phyloP scores from a whole-genome alignment of 2,888 invertebrate species.

The Microdon myrmicae region DNA sequence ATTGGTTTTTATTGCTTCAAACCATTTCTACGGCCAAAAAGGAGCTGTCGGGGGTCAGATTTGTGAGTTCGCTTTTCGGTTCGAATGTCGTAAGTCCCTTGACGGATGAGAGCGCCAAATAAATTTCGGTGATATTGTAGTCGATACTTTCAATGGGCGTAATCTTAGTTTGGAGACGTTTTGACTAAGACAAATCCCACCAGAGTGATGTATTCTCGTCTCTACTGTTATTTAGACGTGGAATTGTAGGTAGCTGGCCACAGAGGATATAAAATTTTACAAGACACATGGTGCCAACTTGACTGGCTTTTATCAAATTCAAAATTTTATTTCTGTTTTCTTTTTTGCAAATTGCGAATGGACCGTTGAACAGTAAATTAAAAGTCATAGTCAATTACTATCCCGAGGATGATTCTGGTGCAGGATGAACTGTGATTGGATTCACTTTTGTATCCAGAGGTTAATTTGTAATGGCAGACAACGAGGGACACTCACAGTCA shows the following conservation, averaged over 20 bases:
- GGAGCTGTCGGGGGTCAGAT: conserved; percentile 7
- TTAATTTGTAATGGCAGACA: conserved; percentile 29
- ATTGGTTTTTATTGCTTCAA: conserved; percentile 25
- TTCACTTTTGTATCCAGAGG: conserved; percentile 32
- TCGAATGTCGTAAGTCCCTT: conserved; percentile 1
- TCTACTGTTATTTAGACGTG: background rate
- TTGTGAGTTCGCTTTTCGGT: background rate
- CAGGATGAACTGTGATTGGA: conserved; percentile 20
- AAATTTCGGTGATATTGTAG: conserved; percentile 21
- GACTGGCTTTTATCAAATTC: conserved; percentile 3
- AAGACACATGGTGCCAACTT: conserved; percentile 6
- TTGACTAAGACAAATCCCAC: conserved; percentile 9
- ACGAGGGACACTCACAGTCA: background rate
- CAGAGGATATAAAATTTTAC: no score
- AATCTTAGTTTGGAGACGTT: conserved; percentile 24
- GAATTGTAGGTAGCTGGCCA: no score
- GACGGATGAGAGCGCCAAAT: conserved; percentile 6
- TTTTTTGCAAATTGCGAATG: background rate
- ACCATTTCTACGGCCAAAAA: conserved; percentile 16
- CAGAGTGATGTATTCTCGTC: background rate
- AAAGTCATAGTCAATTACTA: conserved; percentile 47
- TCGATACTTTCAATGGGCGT: conserved; percentile 46
- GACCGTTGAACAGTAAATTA: conserved; percentile 18
- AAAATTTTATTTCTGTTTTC: conserved; percentile 17
- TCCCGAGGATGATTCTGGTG: conserved; percentile 9